Percentiles rank a stretch among this genome's conserved stretches.
phyloP scores from a whole-genome alignment of 2,113 vertebrate species.

The Scartelaos histophorus region DNA sequence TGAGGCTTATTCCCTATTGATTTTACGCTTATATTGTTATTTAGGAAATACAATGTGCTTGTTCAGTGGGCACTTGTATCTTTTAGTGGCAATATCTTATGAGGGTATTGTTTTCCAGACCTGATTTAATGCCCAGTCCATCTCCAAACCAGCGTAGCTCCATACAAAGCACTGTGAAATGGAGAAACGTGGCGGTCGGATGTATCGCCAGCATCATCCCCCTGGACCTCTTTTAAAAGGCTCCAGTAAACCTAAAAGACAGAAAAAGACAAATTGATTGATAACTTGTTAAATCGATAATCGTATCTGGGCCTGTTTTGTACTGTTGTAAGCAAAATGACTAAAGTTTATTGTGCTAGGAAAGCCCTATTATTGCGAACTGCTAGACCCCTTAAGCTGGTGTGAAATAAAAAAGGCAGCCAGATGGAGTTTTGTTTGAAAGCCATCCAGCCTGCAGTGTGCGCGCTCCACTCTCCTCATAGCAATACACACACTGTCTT shows the following conservation, averaged over 20 bases:
- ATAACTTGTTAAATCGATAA: neutral
- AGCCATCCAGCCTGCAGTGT: conserved; percentile 30
- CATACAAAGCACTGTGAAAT: conserved; percentile 51
- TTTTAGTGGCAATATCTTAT: neutral
- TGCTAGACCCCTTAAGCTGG: conserved; percentile 11
- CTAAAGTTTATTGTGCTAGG: neutral
- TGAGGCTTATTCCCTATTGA: neutral
- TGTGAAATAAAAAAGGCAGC: conserved; percentile 45
- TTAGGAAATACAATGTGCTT: neutral
- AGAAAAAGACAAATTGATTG: neutral
- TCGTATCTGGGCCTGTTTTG: neutral
- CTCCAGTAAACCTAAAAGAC: conserved; percentile 38
- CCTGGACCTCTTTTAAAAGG: conserved; percentile 16
- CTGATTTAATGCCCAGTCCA: conserved; percentile 42
- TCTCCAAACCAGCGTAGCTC: conserved; percentile 34
- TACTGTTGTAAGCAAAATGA: neutral
- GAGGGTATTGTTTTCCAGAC: conserved; percentile 36
- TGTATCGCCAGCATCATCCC: conserved; percentile 51
- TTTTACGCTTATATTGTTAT: neutral
- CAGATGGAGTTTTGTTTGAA: conserved; percentile 68
- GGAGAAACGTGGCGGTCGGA: conserved; percentile 24
- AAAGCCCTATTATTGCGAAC: conserved; percentile 1
- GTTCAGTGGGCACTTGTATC: neutral
- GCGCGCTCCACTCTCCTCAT: conserved; percentile 33
- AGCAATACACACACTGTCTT: conserved; percentile 19